Base-by-base conservation (phyloP, 2,113 vertebrate genomes). In the Dissostichus mawsoni region DNA sequence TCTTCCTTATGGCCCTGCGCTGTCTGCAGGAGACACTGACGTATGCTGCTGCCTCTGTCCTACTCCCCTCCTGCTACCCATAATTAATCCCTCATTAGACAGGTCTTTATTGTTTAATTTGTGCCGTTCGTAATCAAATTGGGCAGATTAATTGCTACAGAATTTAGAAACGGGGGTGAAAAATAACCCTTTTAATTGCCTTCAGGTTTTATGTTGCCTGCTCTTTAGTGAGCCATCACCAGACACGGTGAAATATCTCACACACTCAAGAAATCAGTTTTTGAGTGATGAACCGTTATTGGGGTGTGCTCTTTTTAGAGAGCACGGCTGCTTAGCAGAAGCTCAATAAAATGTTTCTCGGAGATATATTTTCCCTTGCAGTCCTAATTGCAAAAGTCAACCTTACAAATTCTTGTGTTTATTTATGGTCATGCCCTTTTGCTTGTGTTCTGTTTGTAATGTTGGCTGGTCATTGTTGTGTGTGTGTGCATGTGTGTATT, bases 71-170 rank as follows among this genome's bases (percentile, higher is more conserved):
- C 96, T 94, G 94, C 95, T 96, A 94, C 96, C 96, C 97, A 96
- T 99, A 98, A 98, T 98, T 98, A 99, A 99, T 97, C 97, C 96
- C 97, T 97, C 96, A 98, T 99, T 98, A 98, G 98, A 99, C 98
- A 99, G 98, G 94, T 97, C 97, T 98, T 98, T 99, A 98, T 98
- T 99, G 97, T 99, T 99, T 98, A 98, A 99, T 98, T 99, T 98
- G 97, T 97, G 98, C 97, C 95, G 95, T 97, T 98, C 97, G 94
- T 98, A 97, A 98, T 98, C 97, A 98, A 98, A 98, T 99, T 97
- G 97, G 97, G 97, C 98, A 98, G 97, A 99, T 99, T 99, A 98
- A 99, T 98, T 97, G 97, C 96, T 94, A 94, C 91, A 95, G 96
- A 95, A 98, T 98, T 97, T 96, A 97, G 95, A 92, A 86, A 89